These are phyloP conservation scores for Mya arenaria DNA, from an alignment of 1,140 invertebrate genomes.

Conservation along the genomic window DNA sequence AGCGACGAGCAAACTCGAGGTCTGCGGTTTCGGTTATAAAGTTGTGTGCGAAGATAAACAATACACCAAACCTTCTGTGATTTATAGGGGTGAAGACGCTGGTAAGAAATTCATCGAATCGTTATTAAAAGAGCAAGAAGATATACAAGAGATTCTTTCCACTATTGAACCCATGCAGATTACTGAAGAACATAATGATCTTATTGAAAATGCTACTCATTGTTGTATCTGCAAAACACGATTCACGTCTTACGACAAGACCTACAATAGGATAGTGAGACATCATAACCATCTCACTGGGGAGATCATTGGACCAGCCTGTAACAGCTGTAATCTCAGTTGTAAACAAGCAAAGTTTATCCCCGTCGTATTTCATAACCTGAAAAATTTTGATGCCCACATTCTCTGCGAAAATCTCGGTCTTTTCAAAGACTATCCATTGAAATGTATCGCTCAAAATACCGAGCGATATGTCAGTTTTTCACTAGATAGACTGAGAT, in stretches of 20 bases:
- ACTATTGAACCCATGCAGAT: constrained; percentile 3
- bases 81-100: constrained; percentile 24
- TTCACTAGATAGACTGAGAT: constrained; percentile 36
- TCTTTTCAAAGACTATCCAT: constrained; percentile 60
- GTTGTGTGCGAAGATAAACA: constrained; percentile 8
- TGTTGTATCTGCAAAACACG: constrained; percentile 52
- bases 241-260: neutral
- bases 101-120: constrained; percentile 24
- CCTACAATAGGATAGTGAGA: constrained; percentile 76
- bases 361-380: constrained; percentile 80
- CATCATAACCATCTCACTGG: constrained; percentile 53
- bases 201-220: constrained; percentile 2
- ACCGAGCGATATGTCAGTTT: constrained; percentile 75
- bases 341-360: constrained; percentile 55
- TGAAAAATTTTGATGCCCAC: constrained; percentile 78
- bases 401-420: constrained; percentile 73
- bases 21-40: constrained; percentile 22
- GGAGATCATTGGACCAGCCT: constrained; percentile 39
- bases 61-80: constrained; percentile 30
- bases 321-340: constrained; percentile 34
- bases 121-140: constrained; percentile 14
- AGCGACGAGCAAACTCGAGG: constrained; percentile 2
- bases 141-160: constrained; percentile 19
- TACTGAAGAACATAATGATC: neutral
- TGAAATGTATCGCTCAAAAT: constrained; percentile 76